Conservation (phyloP, 2,797 vertebrate species). For the Cynopterus sphinx region DNA sequence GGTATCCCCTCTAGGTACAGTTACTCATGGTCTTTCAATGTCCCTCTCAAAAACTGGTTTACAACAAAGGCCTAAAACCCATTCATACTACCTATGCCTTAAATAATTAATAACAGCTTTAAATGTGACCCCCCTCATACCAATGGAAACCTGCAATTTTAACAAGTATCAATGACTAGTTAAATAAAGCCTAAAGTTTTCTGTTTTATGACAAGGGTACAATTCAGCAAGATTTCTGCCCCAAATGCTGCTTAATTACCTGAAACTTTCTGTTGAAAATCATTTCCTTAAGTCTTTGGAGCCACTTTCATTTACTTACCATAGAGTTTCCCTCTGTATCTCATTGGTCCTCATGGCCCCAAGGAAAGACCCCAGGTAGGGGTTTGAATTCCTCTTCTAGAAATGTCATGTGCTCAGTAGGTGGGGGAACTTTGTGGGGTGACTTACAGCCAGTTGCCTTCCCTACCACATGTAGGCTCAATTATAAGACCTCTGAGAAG, state of each 20-base stretch:
- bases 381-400: background rate
- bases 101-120: background rate
- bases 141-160: background rate
- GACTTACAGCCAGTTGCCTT: background rate
- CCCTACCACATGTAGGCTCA: background rate
- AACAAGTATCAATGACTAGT: background rate
- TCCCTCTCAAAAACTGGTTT: background rate
- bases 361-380: background rate
- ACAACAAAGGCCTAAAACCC: background rate
- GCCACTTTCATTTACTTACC: background rate
- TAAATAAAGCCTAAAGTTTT: background rate
- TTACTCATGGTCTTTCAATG: background rate
- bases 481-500: background rate
- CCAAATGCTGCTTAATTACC: background rate
- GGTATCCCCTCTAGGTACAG: background rate
- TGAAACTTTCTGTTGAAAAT: slow-evolving; percentile 11
- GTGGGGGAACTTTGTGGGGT: background rate
- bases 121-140: background rate
- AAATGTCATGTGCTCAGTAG: background rate
- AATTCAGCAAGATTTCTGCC: background rate
- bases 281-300: background rate
- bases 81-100: background rate
- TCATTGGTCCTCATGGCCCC: background rate
- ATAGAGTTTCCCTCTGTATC: background rate
- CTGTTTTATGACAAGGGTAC: background rate